Evolutionary conservation across 2,113 vertebrate genomes (phyloP).

Genomic region (Polypterus bichir): DNA sequence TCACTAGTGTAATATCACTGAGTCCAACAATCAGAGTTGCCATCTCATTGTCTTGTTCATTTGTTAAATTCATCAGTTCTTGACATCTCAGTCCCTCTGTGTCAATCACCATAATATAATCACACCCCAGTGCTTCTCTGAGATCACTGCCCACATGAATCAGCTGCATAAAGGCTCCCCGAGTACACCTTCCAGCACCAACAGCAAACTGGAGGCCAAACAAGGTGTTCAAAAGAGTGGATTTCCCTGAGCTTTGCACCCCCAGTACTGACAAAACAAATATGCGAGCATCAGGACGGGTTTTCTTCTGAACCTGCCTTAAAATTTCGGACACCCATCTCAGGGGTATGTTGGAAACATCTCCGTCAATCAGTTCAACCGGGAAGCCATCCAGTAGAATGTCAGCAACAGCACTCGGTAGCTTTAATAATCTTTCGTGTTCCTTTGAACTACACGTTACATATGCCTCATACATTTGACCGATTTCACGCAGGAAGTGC

Average conservation of each 20-base stretch:
- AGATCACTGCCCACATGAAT: slow-evolving; percentile 13
- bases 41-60: slow-evolving; percentile 38
- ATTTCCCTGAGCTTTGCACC: slow-evolving; percentile 47
- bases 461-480: slow-evolving; percentile 41
- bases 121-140: slow-evolving; percentile 28
- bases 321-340: slow-evolving; percentile 42
- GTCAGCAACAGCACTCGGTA: slow-evolving; percentile 32
- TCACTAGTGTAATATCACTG: slow-evolving; percentile 36
- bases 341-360: slow-evolving; percentile 34
- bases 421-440: neutral
- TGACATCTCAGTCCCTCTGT: slow-evolving; percentile 23
- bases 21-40: slow-evolving; percentile 46
- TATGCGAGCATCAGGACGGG: slow-evolving; percentile 29
- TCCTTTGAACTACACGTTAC: slow-evolving; percentile 3
- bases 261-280: slow-evolving; percentile 42
- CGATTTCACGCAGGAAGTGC: slow-evolving; percentile 46
- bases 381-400: slow-evolving; percentile 42
- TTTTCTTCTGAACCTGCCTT: slow-evolving; percentile 31
- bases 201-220: slow-evolving; percentile 50
- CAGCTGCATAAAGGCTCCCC: slow-evolving; percentile 35
- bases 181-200: slow-evolving; percentile 31
- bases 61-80: slow-evolving; percentile 14
- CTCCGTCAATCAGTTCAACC: slow-evolving; percentile 46
- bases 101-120: slow-evolving; percentile 26
- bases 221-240: slow-evolving; percentile 55